Conservation (phyloP, 2,888 invertebrate genomes). For the Hartigia nigra region DNA sequence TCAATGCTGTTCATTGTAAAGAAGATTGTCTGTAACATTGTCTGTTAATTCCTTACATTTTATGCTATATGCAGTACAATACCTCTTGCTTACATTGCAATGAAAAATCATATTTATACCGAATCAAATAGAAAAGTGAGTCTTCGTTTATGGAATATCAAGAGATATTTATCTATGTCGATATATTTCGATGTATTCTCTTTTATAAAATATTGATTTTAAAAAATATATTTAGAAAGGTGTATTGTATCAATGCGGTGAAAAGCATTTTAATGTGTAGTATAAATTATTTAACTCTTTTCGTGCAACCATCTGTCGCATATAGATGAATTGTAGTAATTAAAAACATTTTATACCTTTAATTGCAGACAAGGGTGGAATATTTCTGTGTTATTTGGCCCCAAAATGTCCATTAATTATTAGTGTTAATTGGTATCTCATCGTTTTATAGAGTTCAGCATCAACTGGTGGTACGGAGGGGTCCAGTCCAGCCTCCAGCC, state of each 20-base stretch:
- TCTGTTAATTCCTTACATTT: background rate
- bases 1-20: background rate
- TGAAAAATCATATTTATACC: background rate
- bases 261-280: background rate
- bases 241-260: background rate
- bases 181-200: background rate
- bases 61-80: background rate
- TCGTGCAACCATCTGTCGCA: background rate
- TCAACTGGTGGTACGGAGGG: constrained; percentile 64
- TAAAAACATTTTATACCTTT: background rate
- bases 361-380: no score
- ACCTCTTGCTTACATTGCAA: background rate
- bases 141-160: background rate
- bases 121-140: background rate
- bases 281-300: background rate
- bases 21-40: background rate
- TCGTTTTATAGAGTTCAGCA: constrained; percentile 52
- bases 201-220: background rate
- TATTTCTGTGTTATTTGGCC: no score
- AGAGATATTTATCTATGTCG: background rate
- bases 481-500: constrained; percentile 64
- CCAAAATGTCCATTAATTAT: background rate
- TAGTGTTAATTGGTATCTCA: background rate
- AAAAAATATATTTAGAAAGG: background rate
- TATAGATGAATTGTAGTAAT: background rate